Base-by-base conservation (phyloP, 1,140 invertebrate species). In the Hylaeus volcanicus region DNA sequence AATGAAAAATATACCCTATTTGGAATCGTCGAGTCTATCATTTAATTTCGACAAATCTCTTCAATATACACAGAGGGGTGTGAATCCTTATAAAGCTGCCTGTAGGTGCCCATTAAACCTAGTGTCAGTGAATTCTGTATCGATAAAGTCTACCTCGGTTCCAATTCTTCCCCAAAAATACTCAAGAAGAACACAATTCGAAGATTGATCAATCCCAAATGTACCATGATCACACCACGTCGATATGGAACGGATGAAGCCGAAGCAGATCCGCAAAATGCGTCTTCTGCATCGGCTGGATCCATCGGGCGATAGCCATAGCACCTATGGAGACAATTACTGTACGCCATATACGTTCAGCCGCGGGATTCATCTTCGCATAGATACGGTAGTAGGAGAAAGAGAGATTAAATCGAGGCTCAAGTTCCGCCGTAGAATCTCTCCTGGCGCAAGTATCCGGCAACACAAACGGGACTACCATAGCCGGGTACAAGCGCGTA, bases 261-360 rank as follows among this genome's bases (percentile, higher is more conserved):
- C 53, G 48, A 5, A 55, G 8, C 9, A 26, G 1, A 58, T 56
- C 41, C 39, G 66, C n/a, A 37, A 61, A 69, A 82, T 9, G 12
- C 60, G 45, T 60, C 26, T 58, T 73, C 8, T 43, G 53, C 15
- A 15, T 51, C 70, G 39, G 58, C 63, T 63, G 55, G 71, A 51
- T 64, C 51, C 43, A 45, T 55, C 73, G 75, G 77, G 60, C 77
- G 83, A 86, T 86, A 83, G 81, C 64, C 43, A 14, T 80, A 71
- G 84, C 90, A 90, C 87, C 89, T 89, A 89, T 81, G 88, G 89
- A 88, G 89, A 92, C 90, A 91, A 91, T 92, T 92, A 92, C 90
- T 78, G 90, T 68, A 85, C 77, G 82, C 90, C 91, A 91, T 92
- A 91, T 92, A 92, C 85, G 91, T 90, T 89, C 90, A 89, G 89